These are phyloP conservation scores for Drosophila paramelanica DNA, from an alignment of 2,888 invertebrate species.

Conservation along the genomic window DNA sequence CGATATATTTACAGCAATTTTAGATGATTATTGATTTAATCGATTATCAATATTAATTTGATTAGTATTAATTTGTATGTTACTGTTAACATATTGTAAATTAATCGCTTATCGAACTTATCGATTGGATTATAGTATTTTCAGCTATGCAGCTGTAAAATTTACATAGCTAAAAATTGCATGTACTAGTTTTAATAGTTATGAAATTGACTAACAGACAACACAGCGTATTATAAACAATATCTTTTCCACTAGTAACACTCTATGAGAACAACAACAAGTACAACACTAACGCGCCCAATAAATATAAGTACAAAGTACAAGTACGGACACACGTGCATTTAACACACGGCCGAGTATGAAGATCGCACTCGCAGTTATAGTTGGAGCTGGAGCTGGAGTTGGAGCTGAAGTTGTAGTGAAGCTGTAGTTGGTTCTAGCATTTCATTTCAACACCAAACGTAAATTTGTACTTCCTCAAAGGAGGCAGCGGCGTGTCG, in stretches of 20 bases:
- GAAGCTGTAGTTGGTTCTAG: slow-evolving; percentile 47
- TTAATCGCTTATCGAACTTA: neutral
- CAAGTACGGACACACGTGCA: slow-evolving; percentile 46
- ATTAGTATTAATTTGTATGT: no score
- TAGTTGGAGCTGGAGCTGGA: slow-evolving; percentile 13
- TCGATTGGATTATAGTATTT: neutral
- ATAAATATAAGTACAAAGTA: slow-evolving; percentile 35
- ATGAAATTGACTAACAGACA: no score
- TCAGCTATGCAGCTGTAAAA: neutral
- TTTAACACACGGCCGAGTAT: slow-evolving; percentile 37
- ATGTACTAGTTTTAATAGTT: no score
- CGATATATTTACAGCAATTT: neutral
- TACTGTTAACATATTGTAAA: neutral
- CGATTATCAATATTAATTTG: no score
- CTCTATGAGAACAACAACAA: slow-evolving; percentile 26
- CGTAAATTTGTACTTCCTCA: slow-evolving; percentile 79
- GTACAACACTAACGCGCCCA: slow-evolving; percentile 32
- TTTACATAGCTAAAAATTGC: neutral
- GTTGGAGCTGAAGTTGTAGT: slow-evolving; percentile 1
- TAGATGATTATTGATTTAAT: neutral
- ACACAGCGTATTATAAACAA: neutral
- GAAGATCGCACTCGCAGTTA: slow-evolving; percentile 38
- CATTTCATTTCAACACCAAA: slow-evolving; percentile 80
- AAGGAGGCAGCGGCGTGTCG: slow-evolving; percentile 46
- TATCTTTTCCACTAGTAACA: neutral